phyloP scores from a whole-genome alignment of 2,113 vertebrate genomes.

The Gorsachius goisagi region DNA sequence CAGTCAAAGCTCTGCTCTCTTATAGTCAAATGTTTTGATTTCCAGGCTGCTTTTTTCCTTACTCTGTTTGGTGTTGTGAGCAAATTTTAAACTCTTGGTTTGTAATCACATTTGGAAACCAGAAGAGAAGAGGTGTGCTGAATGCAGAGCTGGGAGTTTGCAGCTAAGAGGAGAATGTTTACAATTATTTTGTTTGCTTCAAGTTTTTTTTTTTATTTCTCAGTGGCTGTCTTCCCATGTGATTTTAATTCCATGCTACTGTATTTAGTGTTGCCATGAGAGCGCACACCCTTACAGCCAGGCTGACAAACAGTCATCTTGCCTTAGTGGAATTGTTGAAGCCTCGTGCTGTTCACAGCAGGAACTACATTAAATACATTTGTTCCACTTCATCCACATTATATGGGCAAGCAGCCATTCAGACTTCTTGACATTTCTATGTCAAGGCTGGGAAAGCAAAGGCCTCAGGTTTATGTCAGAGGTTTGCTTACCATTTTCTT shows the following conservation, averaged over 20 bases:
- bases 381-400: conserved; percentile 17
- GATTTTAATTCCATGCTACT: neutral
- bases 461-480: neutral
- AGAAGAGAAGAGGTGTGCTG: neutral
- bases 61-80: neutral
- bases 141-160: neutral
- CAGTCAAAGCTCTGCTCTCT: neutral
- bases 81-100: neutral
- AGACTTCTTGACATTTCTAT: neutral
- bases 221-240: neutral
- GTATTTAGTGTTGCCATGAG: neutral
- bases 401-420: conserved; percentile 1
- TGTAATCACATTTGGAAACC: neutral
- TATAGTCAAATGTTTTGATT: neutral
- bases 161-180: neutral
- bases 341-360: conserved; percentile 31
- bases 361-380: conserved; percentile 50
- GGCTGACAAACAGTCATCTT: neutral
- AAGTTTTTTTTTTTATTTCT: neutral
- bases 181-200: neutral
- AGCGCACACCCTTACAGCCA: neutral
- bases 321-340: conserved; percentile 34
- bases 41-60: neutral
- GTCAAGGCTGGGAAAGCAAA: conserved; percentile 26
- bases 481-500: neutral